These are phyloP conservation scores for Pyrrhia umbra DNA, from an alignment of 2,888 invertebrate genomes.

Conservation along the genomic window DNA sequence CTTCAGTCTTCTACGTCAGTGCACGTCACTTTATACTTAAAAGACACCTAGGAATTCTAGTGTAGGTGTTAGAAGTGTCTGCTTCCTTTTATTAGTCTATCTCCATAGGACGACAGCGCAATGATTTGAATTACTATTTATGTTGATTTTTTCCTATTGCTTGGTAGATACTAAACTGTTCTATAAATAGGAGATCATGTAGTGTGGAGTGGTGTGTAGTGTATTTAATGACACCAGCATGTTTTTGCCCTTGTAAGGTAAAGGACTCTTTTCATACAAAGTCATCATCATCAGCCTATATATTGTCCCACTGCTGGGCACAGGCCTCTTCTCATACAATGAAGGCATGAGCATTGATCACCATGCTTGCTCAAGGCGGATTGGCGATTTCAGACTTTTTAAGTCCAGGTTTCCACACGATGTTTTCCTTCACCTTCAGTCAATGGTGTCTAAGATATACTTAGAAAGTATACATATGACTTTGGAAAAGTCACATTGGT, in stretches of 20 bases:
- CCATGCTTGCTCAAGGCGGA: no score
- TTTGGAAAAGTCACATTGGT: no score
- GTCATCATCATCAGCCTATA: no score
- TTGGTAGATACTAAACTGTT: conserved; percentile 6
- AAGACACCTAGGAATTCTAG: conserved; percentile 33
- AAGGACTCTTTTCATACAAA: no score
- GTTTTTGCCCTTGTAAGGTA: background rate
- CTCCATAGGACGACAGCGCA: conserved; percentile 6
- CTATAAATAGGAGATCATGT: conserved; percentile 27
- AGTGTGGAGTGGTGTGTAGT: background rate
- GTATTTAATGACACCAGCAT: background rate
- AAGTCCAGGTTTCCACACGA: no score
- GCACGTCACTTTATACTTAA: background rate
- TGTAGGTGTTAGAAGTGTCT: conserved; percentile 43
- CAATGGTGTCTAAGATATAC: no score
- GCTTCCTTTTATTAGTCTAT: conserved; percentile 39
- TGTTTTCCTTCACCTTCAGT: no score
- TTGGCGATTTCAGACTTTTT: no score
- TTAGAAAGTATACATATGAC: no score
- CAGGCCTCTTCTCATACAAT: no score
- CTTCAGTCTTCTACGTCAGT: background rate
- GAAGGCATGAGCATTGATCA: no score
- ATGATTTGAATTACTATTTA: conserved; percentile 36
- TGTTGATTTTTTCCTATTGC: conserved; percentile 40
- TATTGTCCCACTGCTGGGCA: no score